Evolutionary conservation across 1,140 invertebrate genomes (phyloP), one percentile per base, ranked within the genome.

Genomic region (Pantala flavescens): DNA sequence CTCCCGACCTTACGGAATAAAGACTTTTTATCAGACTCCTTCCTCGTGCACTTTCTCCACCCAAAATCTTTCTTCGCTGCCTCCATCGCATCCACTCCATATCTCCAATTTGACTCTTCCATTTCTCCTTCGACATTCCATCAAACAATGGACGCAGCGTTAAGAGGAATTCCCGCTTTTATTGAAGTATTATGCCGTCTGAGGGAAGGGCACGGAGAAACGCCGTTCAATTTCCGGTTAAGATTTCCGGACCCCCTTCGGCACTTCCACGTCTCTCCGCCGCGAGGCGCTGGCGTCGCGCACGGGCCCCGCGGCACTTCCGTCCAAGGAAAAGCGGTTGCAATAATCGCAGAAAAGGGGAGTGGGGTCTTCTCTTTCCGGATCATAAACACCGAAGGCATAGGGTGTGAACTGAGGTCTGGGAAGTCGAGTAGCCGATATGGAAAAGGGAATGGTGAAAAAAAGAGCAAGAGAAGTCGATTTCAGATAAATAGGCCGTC

Each of bases 401-500:
- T 63, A 21, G 49, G 49, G 49, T 63, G 49, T 63, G 49, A 63
- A 63, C 16, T 63, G 49, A 21, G 49, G 49, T 63, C 49, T 19
- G 49, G 16, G 49, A 63, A 63, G 49, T 63, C 49, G 49, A 63
- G 49, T 19, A 63, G 49, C 14, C 28, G 49, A 21, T 19, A 63
- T 63, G n/a, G n/a, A 63, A 63, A 63, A 21, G 49, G 49, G 5
- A 63, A 63, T 21, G 49, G 49, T 36, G 12, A 21, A 21, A 63
- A 63, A 21, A 14, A 21, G n/a, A 63, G 49, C 49, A 14, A 21
- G 49, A 63, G 12, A 63, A 63, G 49, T 63, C 49, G 49, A 63
- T 63, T 63, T 63, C 49, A 12, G 49, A 63, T 63, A 63, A 63
- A 63, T 63, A 63, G 49, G 49, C 49, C 49, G n/a, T 63, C 49